Evolutionary conservation across 2,888 invertebrate genomes (phyloP).

Genomic region (Stramonita haemastoma): DNA sequence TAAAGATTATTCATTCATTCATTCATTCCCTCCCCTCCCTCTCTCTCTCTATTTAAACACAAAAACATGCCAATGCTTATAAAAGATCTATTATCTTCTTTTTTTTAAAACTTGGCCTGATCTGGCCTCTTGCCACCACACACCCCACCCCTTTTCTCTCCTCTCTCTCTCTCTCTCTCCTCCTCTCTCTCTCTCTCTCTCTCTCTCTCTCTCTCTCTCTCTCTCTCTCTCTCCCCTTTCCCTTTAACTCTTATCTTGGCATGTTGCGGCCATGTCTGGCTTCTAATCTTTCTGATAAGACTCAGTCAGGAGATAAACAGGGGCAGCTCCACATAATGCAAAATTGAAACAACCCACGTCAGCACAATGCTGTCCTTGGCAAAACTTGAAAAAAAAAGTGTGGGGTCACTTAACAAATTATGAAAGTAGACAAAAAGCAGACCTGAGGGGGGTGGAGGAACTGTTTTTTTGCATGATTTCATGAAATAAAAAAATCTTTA

Average conservation of each 20-base stretch:
- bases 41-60: background rate
- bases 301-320: background rate
- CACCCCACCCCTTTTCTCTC: background rate
- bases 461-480: no score
- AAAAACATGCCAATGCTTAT: background rate
- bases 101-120: background rate
- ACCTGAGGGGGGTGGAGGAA: background rate
- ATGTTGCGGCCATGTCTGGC: background rate
- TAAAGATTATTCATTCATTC: background rate
- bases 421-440: background rate
- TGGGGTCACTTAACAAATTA: background rate
- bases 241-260: background rate
- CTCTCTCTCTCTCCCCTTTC: background rate
- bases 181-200: background rate
- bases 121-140: background rate
- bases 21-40: background rate
- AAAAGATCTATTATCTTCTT: background rate
- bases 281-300: background rate
- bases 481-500: no score
- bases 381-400: background rate
- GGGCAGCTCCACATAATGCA: background rate
- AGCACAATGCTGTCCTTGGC: no score
- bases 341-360: background rate
- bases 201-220: background rate
- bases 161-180: background rate